Base-by-base conservation (phyloP, 2,113 vertebrate genomes). In the Lathamus discolor region DNA sequence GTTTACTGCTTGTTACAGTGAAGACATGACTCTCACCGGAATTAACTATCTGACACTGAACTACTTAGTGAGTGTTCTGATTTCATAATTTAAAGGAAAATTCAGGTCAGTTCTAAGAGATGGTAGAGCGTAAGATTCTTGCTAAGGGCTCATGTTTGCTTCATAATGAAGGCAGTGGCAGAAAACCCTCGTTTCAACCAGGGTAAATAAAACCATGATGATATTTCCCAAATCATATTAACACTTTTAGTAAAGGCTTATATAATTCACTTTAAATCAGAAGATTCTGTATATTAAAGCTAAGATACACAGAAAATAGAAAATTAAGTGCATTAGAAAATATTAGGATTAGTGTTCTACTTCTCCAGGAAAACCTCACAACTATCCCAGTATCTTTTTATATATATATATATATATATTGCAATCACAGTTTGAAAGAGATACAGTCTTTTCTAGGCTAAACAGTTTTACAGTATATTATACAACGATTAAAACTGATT, bases 131-230 rank as follows among this genome's bases (percentile, higher is more conserved):
- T 48, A 49, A 72, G n/a, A 12, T 54, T 48, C n/a, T 75, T 48
- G 5, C 49, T 49, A 64, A 86, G 20, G 37, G 11, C 22, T 68
- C 62, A 16, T 5, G 1, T 43, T 63, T 59, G 25, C 51, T 70
- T 83, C 54, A 4, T 29, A 17, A 5, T 23, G 6, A 84, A 49
- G 22, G 35, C 41, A 35, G 18, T 1, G 2, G 11, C n/a, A 49
- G 31, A 72, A 81, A 18, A 9, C 24, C 54, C 31, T 35, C 11
- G 33, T 52, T 73, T 57, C 27, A 44, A 17, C 9, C 10, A 9
- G 3, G 1, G 6, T 54, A 29, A 57, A 78, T 59, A 61, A 35
- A 0, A 0, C 3, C 2, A 3, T 6, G 0, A 37, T 3, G 22
- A 3, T 37, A 24, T 59, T 69, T 88, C 52, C 64, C 57, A 69